These are phyloP conservation scores for Agonopterix subpropinquella DNA, from an alignment of 2,888 invertebrate genomes.

Conservation along the genomic window DNA sequence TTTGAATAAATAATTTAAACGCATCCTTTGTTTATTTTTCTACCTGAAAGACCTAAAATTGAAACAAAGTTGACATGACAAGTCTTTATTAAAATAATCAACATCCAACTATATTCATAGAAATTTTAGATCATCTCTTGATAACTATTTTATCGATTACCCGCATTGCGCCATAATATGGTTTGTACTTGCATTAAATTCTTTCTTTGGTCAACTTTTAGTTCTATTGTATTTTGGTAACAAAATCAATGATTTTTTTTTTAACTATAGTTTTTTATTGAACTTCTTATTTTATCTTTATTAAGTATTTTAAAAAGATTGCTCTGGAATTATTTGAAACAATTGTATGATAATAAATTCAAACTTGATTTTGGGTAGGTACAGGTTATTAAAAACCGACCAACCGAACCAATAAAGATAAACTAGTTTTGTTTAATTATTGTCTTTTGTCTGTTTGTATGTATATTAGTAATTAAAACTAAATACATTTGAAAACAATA, in stretches of 20 bases:
- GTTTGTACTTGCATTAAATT: constrained; percentile 3
- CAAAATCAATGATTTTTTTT: background rate
- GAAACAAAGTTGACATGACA: constrained; percentile 18
- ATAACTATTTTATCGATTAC: constrained; percentile 1
- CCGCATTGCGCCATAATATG: background rate
- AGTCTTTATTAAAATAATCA: constrained; percentile 40
- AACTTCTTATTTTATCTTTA: too few species aligned
- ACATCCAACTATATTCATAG: constrained; percentile 13
- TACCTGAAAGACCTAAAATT: background rate
- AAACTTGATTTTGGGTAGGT: background rate
- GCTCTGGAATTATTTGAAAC: background rate
- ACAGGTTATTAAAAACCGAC: too few species aligned
- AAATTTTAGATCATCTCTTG: background rate
- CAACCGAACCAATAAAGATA: too few species aligned
- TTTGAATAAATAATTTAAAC: constrained; percentile 5
- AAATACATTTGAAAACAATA: too few species aligned
- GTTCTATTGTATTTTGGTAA: background rate
- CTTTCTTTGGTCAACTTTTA: constrained; percentile 7
- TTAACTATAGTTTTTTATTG: background rate
- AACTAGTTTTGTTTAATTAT: too few species aligned
- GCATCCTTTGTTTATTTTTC: background rate
- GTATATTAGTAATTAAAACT: too few species aligned
- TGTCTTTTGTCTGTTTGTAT: too few species aligned
- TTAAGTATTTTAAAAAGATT: too few species aligned
- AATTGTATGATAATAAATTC: background rate